Evolutionary conservation across 2,113 vertebrate species (phyloP), one percentile per base, ranked within the genome.

Genomic region (Trogon surrucura): DNA sequence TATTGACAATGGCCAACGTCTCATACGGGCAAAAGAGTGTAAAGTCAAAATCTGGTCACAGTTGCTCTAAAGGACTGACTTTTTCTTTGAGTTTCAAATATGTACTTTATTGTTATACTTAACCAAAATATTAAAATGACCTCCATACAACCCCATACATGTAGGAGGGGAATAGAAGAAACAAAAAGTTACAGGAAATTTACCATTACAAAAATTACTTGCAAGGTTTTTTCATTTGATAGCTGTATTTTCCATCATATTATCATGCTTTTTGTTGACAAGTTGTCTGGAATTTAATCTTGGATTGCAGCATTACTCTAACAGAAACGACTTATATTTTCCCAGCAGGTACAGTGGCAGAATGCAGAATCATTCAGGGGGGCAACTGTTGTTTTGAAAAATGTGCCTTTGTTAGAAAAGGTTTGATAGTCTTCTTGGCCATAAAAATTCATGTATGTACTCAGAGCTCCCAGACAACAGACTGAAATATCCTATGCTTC

Each of bases 211-310:
- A 93, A 97, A 97, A 97, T 94, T 95, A 97, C 84, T 96, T 96
- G 62, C 50, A 93, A 96, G 72, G 61, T 26, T 81, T 97, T 98
- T 96, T 96, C 88, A 73, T 97, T 94, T 97, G 91, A 97, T 96
- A 95, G 88, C 75, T 94, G 78, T 89, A 87, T 81, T 97, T 97
- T 97, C 78, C 61, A 92, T 92, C 91, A 48, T 81, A 95, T 95
- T 95, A 88, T 94, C 82, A 88, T 97, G 95, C 48, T 85, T 97
- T 96, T 91, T 95, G 92, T 97, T 97, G 95, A 97, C 91, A 97
- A 65, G 67, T 97, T 97, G 94, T 92, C 50, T 78, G 95, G 97
- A 96, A 97, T 98, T 98, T 98, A 98, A 98, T 97, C 96, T 96
- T 91, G 83, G 91, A 89, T 96, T 96, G 91, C 80, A 97, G 86